These are phyloP conservation scores for Irena cyanogastra DNA, from an alignment of 2,113 vertebrate species.

Conservation along the genomic window DNA sequence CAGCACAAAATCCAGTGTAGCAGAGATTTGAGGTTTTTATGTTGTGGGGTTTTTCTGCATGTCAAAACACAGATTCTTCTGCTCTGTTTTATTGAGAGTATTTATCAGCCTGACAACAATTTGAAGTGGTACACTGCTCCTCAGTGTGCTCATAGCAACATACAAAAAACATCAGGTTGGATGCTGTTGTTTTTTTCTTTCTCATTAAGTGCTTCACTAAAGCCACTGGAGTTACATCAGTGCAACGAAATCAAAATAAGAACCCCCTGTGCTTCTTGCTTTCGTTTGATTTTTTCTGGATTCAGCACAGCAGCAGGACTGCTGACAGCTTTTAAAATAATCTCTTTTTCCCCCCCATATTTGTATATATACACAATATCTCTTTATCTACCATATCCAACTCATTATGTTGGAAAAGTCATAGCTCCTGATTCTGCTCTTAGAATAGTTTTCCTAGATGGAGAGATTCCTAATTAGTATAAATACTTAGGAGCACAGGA, in stretches of 20 bases:
- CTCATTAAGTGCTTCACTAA: not conserved
- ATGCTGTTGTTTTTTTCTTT: not conserved
- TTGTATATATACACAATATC: rapidly evolving
- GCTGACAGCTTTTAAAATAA: not conserved
- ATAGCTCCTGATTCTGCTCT: not conserved
- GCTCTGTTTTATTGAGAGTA: not conserved
- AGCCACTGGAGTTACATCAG: not conserved
- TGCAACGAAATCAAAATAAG: not conserved
- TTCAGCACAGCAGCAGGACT: not conserved
- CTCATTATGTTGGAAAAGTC: not conserved
- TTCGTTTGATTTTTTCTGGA: not conserved
- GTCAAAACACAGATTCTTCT: not conserved
- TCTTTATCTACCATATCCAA: not conserved
- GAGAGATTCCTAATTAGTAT: not conserved
- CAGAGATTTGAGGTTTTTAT: not conserved
- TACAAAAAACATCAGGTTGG: not conserved
- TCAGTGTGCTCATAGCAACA: not conserved
- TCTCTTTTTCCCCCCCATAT: rapidly evolving
- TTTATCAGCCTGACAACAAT: not conserved
- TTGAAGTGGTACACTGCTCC: not conserved
- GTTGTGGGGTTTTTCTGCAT: not conserved
- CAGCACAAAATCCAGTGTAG: not conserved
- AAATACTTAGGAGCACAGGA: not conserved
- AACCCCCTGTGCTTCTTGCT: not conserved
- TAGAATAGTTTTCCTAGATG: not conserved